Conservation (phyloP, 2,113 vertebrate species). For the Anseranas semipalmata region DNA sequence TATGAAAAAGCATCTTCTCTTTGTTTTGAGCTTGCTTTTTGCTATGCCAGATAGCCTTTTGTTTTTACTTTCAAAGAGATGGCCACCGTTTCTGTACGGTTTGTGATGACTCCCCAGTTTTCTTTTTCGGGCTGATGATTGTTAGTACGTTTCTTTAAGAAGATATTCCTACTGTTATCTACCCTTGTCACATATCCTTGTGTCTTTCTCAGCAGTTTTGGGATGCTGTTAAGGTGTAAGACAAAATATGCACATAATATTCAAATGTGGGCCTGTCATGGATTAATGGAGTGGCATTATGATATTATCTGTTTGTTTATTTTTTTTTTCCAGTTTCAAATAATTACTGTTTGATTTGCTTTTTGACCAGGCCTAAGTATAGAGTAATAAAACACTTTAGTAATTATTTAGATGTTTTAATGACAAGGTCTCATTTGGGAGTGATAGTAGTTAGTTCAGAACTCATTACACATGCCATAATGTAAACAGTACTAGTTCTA, state of each 20-base stretch:
- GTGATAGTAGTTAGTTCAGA: neutral
- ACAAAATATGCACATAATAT: neutral
- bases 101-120: neutral
- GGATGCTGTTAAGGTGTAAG: neutral
- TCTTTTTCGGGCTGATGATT: neutral
- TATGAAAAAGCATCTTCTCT: neutral
- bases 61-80: neutral
- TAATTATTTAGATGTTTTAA: neutral
- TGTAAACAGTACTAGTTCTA: conserved; percentile 42
- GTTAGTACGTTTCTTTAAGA: neutral
- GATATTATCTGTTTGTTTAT: neutral
- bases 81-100: neutral
- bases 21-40: neutral
- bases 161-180: neutral
- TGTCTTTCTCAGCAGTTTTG: neutral
- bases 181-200: neutral
- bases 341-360: neutral
- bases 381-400: neutral
- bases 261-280: neutral
- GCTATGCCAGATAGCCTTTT: neutral
- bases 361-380: rapidly evolving
- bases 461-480: neutral
- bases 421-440: neutral
- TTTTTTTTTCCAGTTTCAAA: neutral
- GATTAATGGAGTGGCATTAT: neutral